Percentiles rank a stretch among this genome's conserved stretches.
Conservation (phyloP, 1,140 invertebrate species). For the Bombyx mori region DNA sequence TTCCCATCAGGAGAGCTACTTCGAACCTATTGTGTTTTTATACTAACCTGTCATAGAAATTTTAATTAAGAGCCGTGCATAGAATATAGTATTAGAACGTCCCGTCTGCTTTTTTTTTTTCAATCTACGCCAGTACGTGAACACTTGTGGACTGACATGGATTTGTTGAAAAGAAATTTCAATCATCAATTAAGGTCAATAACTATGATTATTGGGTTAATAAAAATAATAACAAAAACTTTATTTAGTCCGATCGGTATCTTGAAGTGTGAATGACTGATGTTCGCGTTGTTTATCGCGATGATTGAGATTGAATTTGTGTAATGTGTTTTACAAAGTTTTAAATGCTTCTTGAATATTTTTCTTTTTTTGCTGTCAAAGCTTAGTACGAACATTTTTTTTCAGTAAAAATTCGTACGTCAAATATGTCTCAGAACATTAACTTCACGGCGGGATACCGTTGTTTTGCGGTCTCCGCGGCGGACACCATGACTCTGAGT, state of each 20-base stretch:
- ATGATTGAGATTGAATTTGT: too few relatives aligned
- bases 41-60: conserved; percentile 15
- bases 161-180: conserved; percentile 9
- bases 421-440: conserved; percentile 14
- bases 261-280: too few relatives aligned
- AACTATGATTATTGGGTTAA: conserved; percentile 13
- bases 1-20: conserved; percentile 21
- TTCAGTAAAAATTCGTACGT: conserved; percentile 1
- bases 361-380: too few relatives aligned
- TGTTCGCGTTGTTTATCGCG: too few relatives aligned
- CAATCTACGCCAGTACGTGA: conserved; percentile 8
- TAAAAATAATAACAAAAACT: background rate
- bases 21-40: conserved; percentile 19
- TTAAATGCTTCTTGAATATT: too few relatives aligned
- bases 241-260: background rate
- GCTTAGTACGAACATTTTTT: too few relatives aligned
- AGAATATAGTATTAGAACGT: conserved; percentile 15
- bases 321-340: too few relatives aligned
- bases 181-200: conserved; percentile 17
- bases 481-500: too few relatives aligned
- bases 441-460: conserved; percentile 10
- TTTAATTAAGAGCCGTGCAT: conserved; percentile 21
- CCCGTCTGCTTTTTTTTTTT: conserved; percentile 7
- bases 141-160: conserved; percentile 12
- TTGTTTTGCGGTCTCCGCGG: conserved; percentile 4